Evolutionary conservation across 2,113 vertebrate genomes (phyloP).

Genomic region (Mormyrus lacerda): DNA sequence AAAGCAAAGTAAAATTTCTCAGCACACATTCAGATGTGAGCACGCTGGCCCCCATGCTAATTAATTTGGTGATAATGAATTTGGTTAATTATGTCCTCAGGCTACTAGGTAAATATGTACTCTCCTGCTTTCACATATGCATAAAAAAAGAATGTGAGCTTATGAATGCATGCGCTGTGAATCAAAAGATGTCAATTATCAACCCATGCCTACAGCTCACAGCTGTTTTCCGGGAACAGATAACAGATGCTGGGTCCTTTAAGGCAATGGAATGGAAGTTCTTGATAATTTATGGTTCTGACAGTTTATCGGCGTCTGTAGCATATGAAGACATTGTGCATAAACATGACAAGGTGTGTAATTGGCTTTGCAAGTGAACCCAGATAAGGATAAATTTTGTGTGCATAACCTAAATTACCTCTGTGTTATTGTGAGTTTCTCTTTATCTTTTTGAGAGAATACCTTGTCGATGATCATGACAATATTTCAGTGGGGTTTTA

Average conservation of each 20-base stretch:
- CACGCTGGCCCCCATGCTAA: background rate
- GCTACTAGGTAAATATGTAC: background rate
- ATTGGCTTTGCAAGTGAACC: constrained; percentile 42
- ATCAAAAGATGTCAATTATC: background rate
- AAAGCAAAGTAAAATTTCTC: background rate
- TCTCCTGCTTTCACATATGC: background rate
- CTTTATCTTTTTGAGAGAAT: background rate
- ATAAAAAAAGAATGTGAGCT: background rate
- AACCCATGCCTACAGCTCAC: background rate
- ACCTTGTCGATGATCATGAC: background rate
- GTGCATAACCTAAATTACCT: background rate
- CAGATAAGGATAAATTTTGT: constrained; percentile 19
- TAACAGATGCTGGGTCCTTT: constrained; percentile 40
- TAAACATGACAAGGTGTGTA: constrained; percentile 50
- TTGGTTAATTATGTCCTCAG: background rate
- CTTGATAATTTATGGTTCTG: constrained; percentile 36
- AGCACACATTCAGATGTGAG: background rate
- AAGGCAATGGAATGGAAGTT: constrained; percentile 11
- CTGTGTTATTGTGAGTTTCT: background rate
- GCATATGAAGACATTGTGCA: constrained; percentile 37
- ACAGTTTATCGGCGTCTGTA: constrained; percentile 34
- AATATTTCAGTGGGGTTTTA: background rate
- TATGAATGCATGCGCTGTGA: background rate
- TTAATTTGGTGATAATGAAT: background rate
- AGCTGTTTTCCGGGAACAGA: constrained; percentile 22